phyloP scores from a whole-genome alignment of 2,113 vertebrate species.

The Maylandia zebra region DNA sequence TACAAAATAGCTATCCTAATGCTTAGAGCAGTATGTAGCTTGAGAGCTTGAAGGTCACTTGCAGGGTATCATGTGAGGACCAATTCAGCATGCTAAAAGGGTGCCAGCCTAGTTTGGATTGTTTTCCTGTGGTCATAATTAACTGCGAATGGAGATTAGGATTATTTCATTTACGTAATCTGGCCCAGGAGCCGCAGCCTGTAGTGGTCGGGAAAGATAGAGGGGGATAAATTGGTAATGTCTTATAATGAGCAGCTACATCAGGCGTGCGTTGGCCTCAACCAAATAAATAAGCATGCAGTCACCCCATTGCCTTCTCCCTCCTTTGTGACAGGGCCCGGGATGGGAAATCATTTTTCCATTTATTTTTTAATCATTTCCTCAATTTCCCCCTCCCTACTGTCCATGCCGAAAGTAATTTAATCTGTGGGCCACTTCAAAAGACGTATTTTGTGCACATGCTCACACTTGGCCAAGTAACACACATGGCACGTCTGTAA shows the following conservation, averaged over 20 bases:
- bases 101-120: slow-evolving; percentile 1
- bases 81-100: slow-evolving; percentile 6
- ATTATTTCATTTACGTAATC: slow-evolving; percentile 65
- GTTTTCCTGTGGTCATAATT: slow-evolving; percentile 57
- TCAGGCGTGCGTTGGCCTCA: slow-evolving; percentile 13
- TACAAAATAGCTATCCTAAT: neutral
- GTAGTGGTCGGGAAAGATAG: slow-evolving; percentile 35
- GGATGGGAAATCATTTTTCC: slow-evolving; percentile 58
- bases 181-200: slow-evolving; percentile 44
- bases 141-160: slow-evolving; percentile 52
- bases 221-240: slow-evolving; percentile 46
- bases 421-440: slow-evolving; percentile 52
- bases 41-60: slow-evolving; percentile 47
- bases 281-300: slow-evolving; percentile 54
- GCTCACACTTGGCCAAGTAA: neutral
- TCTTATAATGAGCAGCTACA: slow-evolving; percentile 50
- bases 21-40: neutral
- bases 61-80: neutral
- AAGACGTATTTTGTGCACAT: slow-evolving; percentile 16
- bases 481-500: neutral
- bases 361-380: slow-evolving; percentile 65
- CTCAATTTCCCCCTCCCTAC: slow-evolving; percentile 30
- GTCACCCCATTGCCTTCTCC: slow-evolving; percentile 45
- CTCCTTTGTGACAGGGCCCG: slow-evolving; percentile 39
- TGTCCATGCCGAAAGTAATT: slow-evolving; percentile 43